These are phyloP conservation scores for Drosophila erecta DNA, from an alignment of 1,140 invertebrate species.

Conservation along the genomic window DNA sequence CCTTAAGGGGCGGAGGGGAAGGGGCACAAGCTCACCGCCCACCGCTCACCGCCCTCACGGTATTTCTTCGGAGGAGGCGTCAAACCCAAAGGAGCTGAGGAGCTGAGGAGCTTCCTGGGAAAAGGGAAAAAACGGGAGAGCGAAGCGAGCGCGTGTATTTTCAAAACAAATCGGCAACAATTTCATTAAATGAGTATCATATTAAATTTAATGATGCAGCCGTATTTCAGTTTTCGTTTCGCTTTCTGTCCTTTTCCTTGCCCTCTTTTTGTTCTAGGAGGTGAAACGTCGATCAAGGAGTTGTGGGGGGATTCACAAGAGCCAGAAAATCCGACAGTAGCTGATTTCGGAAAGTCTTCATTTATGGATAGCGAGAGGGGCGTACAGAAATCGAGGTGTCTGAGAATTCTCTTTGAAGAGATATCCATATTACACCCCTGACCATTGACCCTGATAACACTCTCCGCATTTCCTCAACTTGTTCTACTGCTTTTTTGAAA, in stretches of 20 bases:
- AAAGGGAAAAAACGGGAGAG: constrained; percentile 6
- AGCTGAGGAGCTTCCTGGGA: background rate
- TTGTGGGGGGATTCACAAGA: constrained; percentile 1
- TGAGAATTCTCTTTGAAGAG: constrained; percentile 69
- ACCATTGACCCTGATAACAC: constrained; percentile 6
- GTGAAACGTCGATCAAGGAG: constrained; percentile 6
- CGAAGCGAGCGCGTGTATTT: constrained; percentile 78
- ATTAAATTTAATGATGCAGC: constrained; percentile 85
- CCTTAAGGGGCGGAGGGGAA: background rate
- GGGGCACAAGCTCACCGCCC: constrained; percentile 24
- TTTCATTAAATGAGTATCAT: constrained; percentile 85
- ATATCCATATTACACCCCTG: constrained; percentile 60
- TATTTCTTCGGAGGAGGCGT: constrained; percentile 65
- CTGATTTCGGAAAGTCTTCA: constrained; percentile 67
- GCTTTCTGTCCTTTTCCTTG: constrained; percentile 53
- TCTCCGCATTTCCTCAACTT: background rate
- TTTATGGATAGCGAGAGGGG: constrained; percentile 24
- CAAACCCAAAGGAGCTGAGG: constrained; percentile 46
- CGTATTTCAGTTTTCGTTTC: constrained; percentile 85
- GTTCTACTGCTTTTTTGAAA: background rate
- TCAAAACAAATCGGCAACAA: constrained; percentile 85
- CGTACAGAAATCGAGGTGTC: constrained; percentile 44
- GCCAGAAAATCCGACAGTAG: constrained; percentile 51
- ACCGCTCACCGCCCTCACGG: constrained; percentile 25
- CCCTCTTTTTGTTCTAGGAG: constrained; percentile 61